phyloP scores from a whole-genome alignment of 2,113 vertebrate species.

The Mastomys natalensis region DNA sequence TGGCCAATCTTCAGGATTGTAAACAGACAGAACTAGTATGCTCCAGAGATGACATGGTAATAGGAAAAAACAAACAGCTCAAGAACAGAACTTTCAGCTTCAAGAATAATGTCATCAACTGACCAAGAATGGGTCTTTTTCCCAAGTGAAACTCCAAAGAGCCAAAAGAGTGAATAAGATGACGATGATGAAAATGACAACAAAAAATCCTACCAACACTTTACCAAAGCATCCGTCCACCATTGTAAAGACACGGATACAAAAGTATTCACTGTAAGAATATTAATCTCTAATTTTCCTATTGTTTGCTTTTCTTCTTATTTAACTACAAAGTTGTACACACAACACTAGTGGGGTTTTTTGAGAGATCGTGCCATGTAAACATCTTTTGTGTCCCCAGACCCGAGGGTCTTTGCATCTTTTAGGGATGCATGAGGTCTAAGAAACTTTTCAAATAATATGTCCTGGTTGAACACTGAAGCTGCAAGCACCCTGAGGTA shows the following conservation, averaged over 20 bases:
- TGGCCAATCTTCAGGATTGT: constrained; percentile 57
- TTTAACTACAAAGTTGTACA: background rate
- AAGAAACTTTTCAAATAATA: constrained; percentile 13
- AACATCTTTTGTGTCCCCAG: background rate
- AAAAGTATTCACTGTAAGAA: constrained; percentile 8
- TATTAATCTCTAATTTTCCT: background rate
- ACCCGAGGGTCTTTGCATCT: background rate
- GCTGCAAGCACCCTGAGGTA: background rate
- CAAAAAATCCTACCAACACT: background rate
- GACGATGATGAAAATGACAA: no score
- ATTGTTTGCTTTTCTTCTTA: background rate
- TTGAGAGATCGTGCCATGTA: background rate
- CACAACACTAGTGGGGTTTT: background rate
- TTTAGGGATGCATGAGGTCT: background rate
- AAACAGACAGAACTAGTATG: constrained; percentile 61
- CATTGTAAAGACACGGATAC: background rate
- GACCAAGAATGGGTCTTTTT: background rate
- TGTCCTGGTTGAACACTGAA: background rate
- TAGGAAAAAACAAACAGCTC: constrained; percentile 14
- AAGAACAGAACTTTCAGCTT: background rate
- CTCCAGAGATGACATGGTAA: constrained; percentile 31
- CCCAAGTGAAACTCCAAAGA: constrained; percentile 44
- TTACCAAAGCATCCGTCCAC: background rate
- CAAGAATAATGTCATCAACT: background rate
- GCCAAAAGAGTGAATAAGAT: background rate